Evolutionary conservation across 2,888 invertebrate genomes (phyloP).

Genomic region (Yponomeuta plumbellus): DNA sequence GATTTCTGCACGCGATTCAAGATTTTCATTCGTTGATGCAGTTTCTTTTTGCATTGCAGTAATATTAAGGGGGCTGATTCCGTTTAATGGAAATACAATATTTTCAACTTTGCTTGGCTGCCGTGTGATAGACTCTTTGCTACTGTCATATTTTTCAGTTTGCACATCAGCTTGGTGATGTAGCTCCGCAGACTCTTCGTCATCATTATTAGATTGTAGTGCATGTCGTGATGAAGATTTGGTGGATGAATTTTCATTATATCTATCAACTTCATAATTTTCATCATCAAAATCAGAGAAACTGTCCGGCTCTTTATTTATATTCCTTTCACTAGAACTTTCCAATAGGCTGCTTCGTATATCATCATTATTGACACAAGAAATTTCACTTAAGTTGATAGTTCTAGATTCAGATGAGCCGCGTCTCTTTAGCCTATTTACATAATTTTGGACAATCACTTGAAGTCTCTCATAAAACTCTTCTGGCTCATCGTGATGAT

Average conservation of each 20-base stretch:
- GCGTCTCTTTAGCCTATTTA: not conserved
- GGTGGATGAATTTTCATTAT: not conserved
- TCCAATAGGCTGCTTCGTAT: not conserved
- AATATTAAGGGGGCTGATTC: no score
- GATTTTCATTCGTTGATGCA: no score
- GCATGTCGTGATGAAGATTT: not conserved
- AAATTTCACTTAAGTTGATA: not conserved
- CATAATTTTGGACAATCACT: not conserved
- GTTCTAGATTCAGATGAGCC: not conserved
- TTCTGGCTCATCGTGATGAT: constrained; percentile 33
- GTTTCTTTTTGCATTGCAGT: no score
- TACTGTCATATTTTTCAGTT: not conserved
- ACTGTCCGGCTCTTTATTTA: not conserved
- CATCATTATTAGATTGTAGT: not conserved
- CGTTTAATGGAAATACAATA: not conserved
- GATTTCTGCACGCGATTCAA: no score
- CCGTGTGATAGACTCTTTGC: not conserved
- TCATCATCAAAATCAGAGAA: not conserved
- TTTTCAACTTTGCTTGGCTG: not conserved
- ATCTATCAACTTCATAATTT: not conserved
- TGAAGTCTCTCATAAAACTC: constrained; percentile 33
- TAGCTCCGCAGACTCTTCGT: not conserved
- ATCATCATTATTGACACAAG: not conserved
- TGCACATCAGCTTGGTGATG: not conserved
- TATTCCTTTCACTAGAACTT: not conserved